Evolutionary conservation across 2,113 vertebrate species (phyloP).

Genomic region (Sceloporus tristichus): DNA sequence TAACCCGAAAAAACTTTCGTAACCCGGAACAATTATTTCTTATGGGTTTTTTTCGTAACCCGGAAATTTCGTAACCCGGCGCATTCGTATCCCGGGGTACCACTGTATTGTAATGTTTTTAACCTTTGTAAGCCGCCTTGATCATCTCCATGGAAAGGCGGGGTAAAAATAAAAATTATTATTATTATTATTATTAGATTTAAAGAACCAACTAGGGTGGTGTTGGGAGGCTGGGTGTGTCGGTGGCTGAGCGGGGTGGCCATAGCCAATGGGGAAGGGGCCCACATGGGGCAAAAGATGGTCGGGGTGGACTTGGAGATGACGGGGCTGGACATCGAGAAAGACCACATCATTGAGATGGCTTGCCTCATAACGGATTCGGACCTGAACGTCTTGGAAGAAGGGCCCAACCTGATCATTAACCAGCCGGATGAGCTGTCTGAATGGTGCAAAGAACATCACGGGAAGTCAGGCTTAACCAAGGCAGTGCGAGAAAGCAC

Average conservation of each 20-base stretch:
- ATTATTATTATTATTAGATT: too few relatives aligned
- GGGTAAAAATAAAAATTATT: too few relatives aligned
- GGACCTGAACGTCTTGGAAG: slow-evolving; percentile 89
- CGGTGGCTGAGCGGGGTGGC: slow-evolving; percentile 63
- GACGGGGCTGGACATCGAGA: slow-evolving; percentile 95
- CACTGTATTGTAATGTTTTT: too few relatives aligned
- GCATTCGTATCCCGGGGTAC: too few relatives aligned
- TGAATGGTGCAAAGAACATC: slow-evolving; percentile 97
- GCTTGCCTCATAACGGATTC: slow-evolving; percentile 95
- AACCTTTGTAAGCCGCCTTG: too few relatives aligned
- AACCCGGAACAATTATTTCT: too few relatives aligned
- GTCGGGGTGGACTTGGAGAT: slow-evolving; percentile 95
- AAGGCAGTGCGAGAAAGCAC: slow-evolving; percentile 93
- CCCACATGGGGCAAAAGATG: slow-evolving; percentile 84
- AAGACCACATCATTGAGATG: slow-evolving; percentile 97
- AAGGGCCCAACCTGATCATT: slow-evolving; percentile 96
- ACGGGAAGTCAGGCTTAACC: slow-evolving; percentile 97
- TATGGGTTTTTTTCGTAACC: too few relatives aligned
- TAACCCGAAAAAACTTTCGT: too few relatives aligned
- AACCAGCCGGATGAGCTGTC: slow-evolving; percentile 94
- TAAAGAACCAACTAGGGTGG: not conserved
- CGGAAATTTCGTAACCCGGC: too few relatives aligned
- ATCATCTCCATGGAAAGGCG: too few relatives aligned
- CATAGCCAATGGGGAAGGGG: slow-evolving; percentile 34
- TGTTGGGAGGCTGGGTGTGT: too few relatives aligned